Evolutionary conservation across 2,888 invertebrate species (phyloP).

Genomic region (Oscheius sp.): DNA sequence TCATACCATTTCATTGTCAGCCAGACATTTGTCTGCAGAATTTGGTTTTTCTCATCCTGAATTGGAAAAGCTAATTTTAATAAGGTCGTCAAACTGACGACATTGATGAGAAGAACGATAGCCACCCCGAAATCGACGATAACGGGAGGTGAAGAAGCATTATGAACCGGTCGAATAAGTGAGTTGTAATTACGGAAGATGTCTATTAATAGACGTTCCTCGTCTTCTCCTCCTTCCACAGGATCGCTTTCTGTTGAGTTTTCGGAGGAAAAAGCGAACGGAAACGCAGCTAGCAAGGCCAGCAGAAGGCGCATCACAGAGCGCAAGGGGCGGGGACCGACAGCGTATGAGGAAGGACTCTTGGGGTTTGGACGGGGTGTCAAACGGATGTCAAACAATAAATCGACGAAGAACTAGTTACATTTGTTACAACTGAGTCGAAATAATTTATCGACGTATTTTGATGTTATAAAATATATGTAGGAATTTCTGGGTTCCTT

Average conservation of each 20-base stretch:
- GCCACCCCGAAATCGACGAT: slow-evolving; percentile 72
- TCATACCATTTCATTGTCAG: slow-evolving; percentile 70
- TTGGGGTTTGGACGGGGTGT: not conserved
- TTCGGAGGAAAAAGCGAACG: slow-evolving; percentile 2
- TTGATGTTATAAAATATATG: too few relatives aligned
- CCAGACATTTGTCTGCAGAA: slow-evolving; percentile 71
- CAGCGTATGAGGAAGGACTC: not conserved
- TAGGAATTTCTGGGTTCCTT: too few relatives aligned
- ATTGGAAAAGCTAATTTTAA: not conserved
- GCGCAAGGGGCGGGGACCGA: not conserved
- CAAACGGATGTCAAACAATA: too few relatives aligned
- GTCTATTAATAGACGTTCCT: slow-evolving; percentile 72
- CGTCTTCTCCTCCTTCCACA: slow-evolving; percentile 67
- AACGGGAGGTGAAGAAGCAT: slow-evolving; percentile 62
- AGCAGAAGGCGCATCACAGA: slow-evolving; percentile 25
- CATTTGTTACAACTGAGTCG: too few relatives aligned
- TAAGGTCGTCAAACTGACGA: slow-evolving; percentile 72
- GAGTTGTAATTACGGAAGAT: slow-evolving; percentile 73
- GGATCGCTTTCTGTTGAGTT: slow-evolving; percentile 13
- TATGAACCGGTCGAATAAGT: slow-evolving; percentile 74
- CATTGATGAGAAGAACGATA: slow-evolving; percentile 74
- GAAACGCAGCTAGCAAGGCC: slow-evolving; percentile 13
- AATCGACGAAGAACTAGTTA: too few relatives aligned
- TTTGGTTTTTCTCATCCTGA: slow-evolving; percentile 69
- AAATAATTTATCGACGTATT: too few relatives aligned